Evolutionary conservation across 2,797 vertebrate species (phyloP), one percentile per base, ranked within the genome.

Genomic region (Acanthiza pusilla): DNA sequence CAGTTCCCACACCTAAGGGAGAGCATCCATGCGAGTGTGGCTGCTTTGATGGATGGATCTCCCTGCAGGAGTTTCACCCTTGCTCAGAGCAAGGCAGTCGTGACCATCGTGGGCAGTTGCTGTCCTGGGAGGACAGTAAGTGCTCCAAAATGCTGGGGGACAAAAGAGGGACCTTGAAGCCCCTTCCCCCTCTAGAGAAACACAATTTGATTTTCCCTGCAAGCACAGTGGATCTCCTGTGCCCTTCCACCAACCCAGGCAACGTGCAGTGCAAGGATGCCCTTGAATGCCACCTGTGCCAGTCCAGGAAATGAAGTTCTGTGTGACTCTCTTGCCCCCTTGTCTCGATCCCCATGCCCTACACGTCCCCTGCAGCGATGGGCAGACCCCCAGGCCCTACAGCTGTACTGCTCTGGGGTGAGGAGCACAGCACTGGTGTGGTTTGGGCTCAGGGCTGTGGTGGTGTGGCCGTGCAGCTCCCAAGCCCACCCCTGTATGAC

Each of bases 261-360:
- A 32, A 53, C 0, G 0, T 11, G 40, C 30, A 63, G 40, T 2
- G 3, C 27, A 57, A 65, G 14, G 45, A n/a, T 0, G 4, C 36
- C 30, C 86, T 84, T 67, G 66, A 40, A 66, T 74, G 70, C 84
- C 73, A 77, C 36, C 43, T 57, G 19, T 3, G 11, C 0, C 5
- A 51, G 30, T 29, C 36, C 48, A 71, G 60, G 88, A 83, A 4
- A 0, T 7, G 32, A 54, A 80, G 16, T 38, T 43, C 53, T 84
- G 9, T 36, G 4, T 22, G 72, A 66, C n/a, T 62, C 48, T 36
- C 32, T 21, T 50, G 22, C 25, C 32, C 58, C 67, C 57, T 65
- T 45, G 29, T 19, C 40, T 88, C 5, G 14, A n/a, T 16, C 17
- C 15, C 48, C 1, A 8, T 25, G 40, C 47, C 53, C 38, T 55